Percentiles rank a stretch among this genome's conserved stretches.
Evolutionary conservation across 2,888 invertebrate species (phyloP).

Genomic region (Allolobophora icterica): DNA sequence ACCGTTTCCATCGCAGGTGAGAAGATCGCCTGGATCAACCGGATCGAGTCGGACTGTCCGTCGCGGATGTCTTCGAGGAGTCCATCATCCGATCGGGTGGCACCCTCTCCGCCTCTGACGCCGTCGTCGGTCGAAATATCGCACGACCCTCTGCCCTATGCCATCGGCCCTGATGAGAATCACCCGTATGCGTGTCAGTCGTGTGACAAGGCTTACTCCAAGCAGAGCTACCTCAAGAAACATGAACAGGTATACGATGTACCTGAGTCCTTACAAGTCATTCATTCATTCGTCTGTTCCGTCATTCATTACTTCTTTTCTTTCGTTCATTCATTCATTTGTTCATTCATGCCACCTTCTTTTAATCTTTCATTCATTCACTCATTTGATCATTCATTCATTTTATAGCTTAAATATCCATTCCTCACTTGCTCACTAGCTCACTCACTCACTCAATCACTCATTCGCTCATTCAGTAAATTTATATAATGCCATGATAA

Average conservation of each 20-base stretch:
- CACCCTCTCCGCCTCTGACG: slow-evolving; percentile 29
- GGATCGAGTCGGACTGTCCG: neutral
- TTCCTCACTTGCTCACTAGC: no score
- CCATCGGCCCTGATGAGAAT: slow-evolving; percentile 72
- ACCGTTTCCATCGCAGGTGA: neutral
- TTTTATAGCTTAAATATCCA: no score
- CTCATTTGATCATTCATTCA: neutral
- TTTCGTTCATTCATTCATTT: no score
- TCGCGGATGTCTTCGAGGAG: slow-evolving; percentile 11
- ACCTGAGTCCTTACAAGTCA: neutral
- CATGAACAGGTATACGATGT: slow-evolving; percentile 83
- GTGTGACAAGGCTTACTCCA: slow-evolving; percentile 88
- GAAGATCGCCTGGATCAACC: neutral
- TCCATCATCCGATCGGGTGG: neutral
- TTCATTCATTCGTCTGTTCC: neutral
- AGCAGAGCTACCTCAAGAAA: slow-evolving; percentile 84
- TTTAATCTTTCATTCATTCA: neutral
- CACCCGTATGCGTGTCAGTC: slow-evolving; percentile 89
- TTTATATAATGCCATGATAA: neutral
- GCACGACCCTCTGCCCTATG: slow-evolving; percentile 38
- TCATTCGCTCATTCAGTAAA: neutral
- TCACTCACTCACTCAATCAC: neutral
- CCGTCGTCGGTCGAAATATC: slow-evolving; percentile 33
- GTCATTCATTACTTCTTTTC: no score
- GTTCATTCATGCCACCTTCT: no score